Conservation (phyloP, 2,113 vertebrate species). For the Garra rufa region DNA sequence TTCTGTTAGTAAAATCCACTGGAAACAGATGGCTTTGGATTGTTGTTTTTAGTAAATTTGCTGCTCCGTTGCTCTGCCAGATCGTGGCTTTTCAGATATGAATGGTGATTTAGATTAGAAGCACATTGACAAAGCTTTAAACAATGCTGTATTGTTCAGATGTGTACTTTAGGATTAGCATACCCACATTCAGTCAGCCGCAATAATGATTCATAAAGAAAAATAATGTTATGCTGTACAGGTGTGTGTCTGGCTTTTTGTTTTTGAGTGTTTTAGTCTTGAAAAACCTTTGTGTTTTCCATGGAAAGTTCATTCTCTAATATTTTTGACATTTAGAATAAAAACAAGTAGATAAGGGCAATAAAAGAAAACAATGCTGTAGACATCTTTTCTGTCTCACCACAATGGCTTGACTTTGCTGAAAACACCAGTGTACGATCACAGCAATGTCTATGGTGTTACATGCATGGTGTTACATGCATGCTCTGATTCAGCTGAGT, state of each 20-base stretch:
- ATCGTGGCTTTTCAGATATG: neutral
- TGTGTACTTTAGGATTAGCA: constrained; percentile 10
- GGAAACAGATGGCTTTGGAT: constrained; percentile 3
- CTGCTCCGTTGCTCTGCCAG: constrained; percentile 5
- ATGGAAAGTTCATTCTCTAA: neutral
- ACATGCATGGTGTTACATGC: too few species aligned
- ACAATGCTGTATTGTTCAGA: constrained; percentile 1
- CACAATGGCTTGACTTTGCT: neutral
- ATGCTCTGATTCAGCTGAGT: neutral
- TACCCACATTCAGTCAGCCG: neutral
- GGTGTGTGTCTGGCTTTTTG: neutral
- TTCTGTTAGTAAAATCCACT: neutral
- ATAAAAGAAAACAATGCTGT: neutral
- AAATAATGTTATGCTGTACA: neutral
- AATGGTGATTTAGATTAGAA: constrained; percentile 3
- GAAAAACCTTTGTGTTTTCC: neutral
- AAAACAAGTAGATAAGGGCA: neutral
- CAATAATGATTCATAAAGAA: neutral
- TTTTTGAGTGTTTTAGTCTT: neutral
- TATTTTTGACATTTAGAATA: neutral
- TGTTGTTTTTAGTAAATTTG: neutral
- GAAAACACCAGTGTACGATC: neutral
- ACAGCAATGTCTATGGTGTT: neutral
- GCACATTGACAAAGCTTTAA: neutral
- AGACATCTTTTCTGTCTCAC: neutral